Evolutionary conservation across 2,113 vertebrate genomes (phyloP), one percentile per base, ranked within the genome.

Genomic region (Budorcas taxicolor): DNA sequence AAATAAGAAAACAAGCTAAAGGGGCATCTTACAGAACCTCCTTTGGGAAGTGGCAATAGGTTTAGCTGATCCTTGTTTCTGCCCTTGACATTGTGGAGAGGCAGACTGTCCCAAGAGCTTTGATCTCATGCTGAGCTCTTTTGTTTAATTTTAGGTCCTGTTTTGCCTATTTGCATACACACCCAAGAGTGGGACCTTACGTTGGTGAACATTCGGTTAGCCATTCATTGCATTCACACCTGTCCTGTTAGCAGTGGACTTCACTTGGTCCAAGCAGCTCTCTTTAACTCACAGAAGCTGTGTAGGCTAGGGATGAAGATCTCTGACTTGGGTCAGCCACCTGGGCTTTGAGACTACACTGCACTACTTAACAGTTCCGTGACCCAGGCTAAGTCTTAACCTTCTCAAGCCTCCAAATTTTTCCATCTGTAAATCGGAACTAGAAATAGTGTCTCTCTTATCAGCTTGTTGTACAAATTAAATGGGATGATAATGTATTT

Each of bases 1-100:
- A 47, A 93, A 25, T 29, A 64, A 87, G 64, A 96, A 96, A 95
- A 60, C 33, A 94, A 91, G 17, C 55, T 86, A 47, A 64, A 58
- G 71, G n/a, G 60, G 17, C 33, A 19, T 94, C 89, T 97, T 55
- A n/a, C 11, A 29, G 80, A 52, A 81, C 86, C 91, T 95, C 31
- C 62, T 91, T 87, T 85, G 84, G 87, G 93, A 96, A 95, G 33
- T 19, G 33, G 36, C 89, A 82, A 60, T 97, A n/a, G 25, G 60
- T 62, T 86, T 43, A 36, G 21, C 43, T 76, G 52, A 12, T 52
- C 19, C 7, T 93, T 91, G 91, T 92, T 84, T 33, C 84, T 86
- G 53, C 19, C 88, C 58, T 95, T 86, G 85, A 78, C 74, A 29
- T 57, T 81, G 21, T 50, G 64, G 57, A 90, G 57, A 33, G 53